Evolutionary conservation across 1,140 invertebrate genomes (phyloP), one percentile per base, ranked within the genome.

Genomic region (Drosophila dunni): DNA sequence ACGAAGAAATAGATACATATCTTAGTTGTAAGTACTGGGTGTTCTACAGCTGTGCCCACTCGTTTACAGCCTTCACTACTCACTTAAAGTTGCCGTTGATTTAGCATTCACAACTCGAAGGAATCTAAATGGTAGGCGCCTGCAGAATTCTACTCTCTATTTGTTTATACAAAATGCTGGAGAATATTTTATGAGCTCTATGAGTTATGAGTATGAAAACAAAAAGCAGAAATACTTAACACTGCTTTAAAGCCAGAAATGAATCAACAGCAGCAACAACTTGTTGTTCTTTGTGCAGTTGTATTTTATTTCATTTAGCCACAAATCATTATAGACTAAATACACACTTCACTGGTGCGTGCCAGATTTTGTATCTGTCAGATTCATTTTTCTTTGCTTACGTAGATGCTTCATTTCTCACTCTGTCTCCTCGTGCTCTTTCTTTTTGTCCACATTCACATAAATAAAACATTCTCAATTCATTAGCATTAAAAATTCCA

Each of bases 21-120:
- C 3, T 29, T 0, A 29, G 24, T 29, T 29, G 24, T 5, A 4
- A 29, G 3, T 0, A 29, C 24, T 29, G 24, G 24, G 24, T 29
- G 3, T 29, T 5, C 5, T 29, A 29, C 24, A 29, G 24, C 24
- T 29, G 1, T 29, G 24, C 24, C 3, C 3, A 29, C 24, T 29
- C 24, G 24, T 29, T 29, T 29, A 29, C 1, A 29, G 24, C 24
- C 24, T 29, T 29, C 24, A 29, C 24, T 29, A 3, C 24, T 29
- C 24, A 29, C 3, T 29, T 29, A 29, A 29, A 29, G 71, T 63
- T 75, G 24, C 62, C 70, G 75, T 86, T 88, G 83, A 86, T 86
- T 88, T 86, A 86, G 68, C 57, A 58, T 51, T 40, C 8, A 29
- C 48, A 24, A 50, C 48, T 29, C 48, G 45, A 40, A 40, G 2